Evolutionary conservation across 2,113 vertebrate genomes (phyloP).

Genomic region (Grammomys surdaster): DNA sequence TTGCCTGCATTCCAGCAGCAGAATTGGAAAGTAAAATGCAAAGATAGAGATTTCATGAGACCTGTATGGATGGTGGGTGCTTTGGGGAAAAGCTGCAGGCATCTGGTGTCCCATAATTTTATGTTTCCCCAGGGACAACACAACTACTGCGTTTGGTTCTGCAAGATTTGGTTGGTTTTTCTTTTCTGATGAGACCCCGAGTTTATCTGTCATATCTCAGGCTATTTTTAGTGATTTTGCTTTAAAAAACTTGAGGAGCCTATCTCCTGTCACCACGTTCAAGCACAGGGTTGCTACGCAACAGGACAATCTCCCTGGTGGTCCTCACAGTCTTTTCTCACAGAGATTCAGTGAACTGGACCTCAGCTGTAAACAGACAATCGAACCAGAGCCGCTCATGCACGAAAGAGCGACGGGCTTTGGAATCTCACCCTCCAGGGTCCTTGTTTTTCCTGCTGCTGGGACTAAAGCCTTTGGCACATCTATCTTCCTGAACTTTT

Average conservation of each 20-base stretch:
- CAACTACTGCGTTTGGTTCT: not conserved
- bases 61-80: not conserved
- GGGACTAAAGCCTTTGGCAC: not conserved
- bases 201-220: conserved; percentile 31
- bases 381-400: not conserved
- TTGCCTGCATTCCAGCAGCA: not conserved
- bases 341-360: conserved; percentile 1
- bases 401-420: not conserved
- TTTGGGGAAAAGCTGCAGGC: not conserved
- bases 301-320: conserved; percentile 24
- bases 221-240: conserved; percentile 66
- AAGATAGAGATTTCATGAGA: not conserved
- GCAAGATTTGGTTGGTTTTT: conserved; percentile 1
- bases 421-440: not conserved
- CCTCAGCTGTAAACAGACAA: not conserved
- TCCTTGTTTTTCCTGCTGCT: not conserved
- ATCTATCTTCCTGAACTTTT: not conserved
- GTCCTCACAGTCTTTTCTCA: not conserved
- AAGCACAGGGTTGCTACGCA: conserved; percentile 73
- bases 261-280: not conserved
- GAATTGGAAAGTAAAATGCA: not conserved
- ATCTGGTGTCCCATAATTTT: not conserved
- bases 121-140: conserved; percentile 12
- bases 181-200: not conserved
- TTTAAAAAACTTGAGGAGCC: conserved; percentile 65